Percentiles rank a stretch among this genome's conserved stretches.
Evolutionary conservation across 2,888 invertebrate genomes (phyloP).

Genomic region (Lymantria dispar): DNA sequence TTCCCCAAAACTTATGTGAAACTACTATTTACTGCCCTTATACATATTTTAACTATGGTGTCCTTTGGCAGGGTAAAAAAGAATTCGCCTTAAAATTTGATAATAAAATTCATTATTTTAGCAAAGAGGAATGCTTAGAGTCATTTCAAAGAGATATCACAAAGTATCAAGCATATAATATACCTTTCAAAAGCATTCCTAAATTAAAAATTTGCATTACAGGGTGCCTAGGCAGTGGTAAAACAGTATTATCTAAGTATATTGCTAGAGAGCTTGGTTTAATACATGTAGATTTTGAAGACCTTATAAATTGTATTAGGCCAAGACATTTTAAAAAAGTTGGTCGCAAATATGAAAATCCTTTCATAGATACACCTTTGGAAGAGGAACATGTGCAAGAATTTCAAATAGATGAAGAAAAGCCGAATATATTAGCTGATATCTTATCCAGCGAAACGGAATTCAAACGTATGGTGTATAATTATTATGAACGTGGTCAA

Average conservation of each 20-base stretch:
- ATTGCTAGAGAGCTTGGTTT: conserved; percentile 82
- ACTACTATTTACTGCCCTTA: conserved; percentile 84
- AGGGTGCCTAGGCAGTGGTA: conserved; percentile 81
- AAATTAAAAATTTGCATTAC: conserved; percentile 81
- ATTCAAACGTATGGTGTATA: conserved; percentile 57
- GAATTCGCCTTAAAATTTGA: conserved; percentile 76
- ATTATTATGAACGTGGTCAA: conserved; percentile 75
- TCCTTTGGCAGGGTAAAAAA: conserved; percentile 84
- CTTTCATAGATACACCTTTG: conserved; percentile 50
- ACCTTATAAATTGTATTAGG: conserved; percentile 56
- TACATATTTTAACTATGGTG: conserved; percentile 72
- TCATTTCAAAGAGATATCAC: conserved; percentile 76
- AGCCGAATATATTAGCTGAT: conserved; percentile 48
- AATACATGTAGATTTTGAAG: conserved; percentile 73
- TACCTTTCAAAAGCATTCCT: conserved; percentile 69
- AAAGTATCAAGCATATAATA: conserved; percentile 68
- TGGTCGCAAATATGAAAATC: conserved; percentile 68
- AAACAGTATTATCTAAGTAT: conserved; percentile 69
- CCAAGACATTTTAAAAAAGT: conserved; percentile 70
- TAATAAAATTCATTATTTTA: conserved; percentile 79
- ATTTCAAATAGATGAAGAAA: conserved; percentile 63
- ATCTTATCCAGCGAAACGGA: conserved; percentile 62
- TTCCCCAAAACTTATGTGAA: conserved; percentile 76
- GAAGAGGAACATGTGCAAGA: conserved; percentile 61
- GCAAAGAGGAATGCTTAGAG: conserved; percentile 69